Evolutionary conservation across 2,888 invertebrate genomes (phyloP).

Genomic region (Subacronicta megacephala): DNA sequence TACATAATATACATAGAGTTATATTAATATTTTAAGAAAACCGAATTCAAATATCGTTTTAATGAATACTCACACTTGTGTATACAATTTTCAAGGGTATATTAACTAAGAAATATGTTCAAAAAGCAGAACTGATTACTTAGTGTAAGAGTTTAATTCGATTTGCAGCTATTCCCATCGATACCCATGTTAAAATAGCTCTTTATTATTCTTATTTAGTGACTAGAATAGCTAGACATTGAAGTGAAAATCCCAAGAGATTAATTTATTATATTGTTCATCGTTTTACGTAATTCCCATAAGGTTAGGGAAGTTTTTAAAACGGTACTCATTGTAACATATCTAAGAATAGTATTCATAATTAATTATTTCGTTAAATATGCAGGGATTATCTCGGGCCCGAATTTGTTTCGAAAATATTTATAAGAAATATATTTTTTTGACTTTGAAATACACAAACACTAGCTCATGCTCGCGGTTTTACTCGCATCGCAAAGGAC

Average conservation of each 20-base stretch:
- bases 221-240: neutral
- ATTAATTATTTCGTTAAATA: too few species aligned
- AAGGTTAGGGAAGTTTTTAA: neutral
- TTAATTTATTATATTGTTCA: conserved; percentile 2
- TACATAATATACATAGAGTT: too few species aligned
- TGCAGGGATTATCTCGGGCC: too few species aligned
- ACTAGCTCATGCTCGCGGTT: too few species aligned
- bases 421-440: too few species aligned
- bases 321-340: neutral
- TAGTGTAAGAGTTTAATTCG: neutral
- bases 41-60: conserved; percentile 14
- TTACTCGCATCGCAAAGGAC: too few species aligned
- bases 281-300: neutral
- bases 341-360: neutral
- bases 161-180: conserved; percentile 1
- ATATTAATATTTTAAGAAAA: neutral
- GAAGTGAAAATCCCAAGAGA: conserved; percentile 11
- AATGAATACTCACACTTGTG: conserved; percentile 45
- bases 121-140: conserved; percentile 4
- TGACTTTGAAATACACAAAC: too few species aligned
- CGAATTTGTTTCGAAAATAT: too few species aligned
- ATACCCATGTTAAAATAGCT: conserved; percentile 12
- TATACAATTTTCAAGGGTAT: conserved; percentile 45
- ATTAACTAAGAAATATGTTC: conserved; percentile 14
- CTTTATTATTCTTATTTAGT: conserved; percentile 9